These are phyloP conservation scores for Sipha flava DNA, from an alignment of 1,140 invertebrate genomes.

Conservation along the genomic window DNA sequence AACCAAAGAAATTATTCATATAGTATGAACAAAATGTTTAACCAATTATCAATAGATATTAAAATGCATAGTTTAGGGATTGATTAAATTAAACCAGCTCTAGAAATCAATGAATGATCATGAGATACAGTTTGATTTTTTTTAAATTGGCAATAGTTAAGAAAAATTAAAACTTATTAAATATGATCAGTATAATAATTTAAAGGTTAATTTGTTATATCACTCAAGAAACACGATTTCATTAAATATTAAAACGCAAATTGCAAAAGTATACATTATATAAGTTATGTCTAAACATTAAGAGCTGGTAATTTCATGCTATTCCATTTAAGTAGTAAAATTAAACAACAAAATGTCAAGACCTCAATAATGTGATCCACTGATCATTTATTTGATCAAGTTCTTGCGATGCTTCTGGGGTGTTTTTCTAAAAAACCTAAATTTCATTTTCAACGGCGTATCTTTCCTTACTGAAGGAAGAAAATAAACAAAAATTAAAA, in stretches of 20 bases:
- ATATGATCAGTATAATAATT: background rate
- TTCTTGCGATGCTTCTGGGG: slow-evolving; percentile 64
- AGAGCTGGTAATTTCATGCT: slow-evolving; percentile 24
- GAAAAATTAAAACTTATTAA: background rate
- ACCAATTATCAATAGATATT: too few relatives aligned
- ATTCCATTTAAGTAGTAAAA: slow-evolving; percentile 22
- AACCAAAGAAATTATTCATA: too few relatives aligned
- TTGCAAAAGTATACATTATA: background rate
- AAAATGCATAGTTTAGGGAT: too few relatives aligned
- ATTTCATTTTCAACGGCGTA: slow-evolving; percentile 80
- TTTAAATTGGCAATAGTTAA: background rate
- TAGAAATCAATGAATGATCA: too few relatives aligned
- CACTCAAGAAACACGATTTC: slow-evolving; percentile 21
- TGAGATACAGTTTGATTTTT: too few relatives aligned
- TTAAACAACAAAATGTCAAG: slow-evolving; percentile 1
- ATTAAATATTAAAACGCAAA: slow-evolving; percentile 21
- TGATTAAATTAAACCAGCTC: too few relatives aligned
- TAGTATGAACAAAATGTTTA: too few relatives aligned
- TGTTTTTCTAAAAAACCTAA: slow-evolving; percentile 87
- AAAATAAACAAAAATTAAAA: slow-evolving; percentile 30
- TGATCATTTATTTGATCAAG: slow-evolving; percentile 62
- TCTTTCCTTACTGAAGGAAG: slow-evolving; percentile 78
- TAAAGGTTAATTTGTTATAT: slow-evolving; percentile 9
- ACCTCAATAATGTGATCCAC: slow-evolving; percentile 35
- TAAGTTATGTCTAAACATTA: slow-evolving; percentile 28